These are phyloP conservation scores for Nothocercus julius DNA, from an alignment of 2,113 vertebrate species.

Conservation along the genomic window DNA sequence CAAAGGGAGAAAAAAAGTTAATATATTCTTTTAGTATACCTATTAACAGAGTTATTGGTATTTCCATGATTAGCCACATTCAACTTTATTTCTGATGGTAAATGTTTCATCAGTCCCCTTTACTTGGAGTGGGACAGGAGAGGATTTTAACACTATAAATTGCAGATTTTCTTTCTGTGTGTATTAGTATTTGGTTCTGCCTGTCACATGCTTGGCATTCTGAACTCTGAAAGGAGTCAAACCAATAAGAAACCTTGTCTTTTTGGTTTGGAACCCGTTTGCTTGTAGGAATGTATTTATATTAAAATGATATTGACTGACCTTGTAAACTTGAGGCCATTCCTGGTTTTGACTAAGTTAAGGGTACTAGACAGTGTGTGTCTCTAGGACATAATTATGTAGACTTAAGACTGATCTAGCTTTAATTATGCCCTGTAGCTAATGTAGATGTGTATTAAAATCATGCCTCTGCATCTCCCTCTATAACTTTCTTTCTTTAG, in stretches of 20 bases:
- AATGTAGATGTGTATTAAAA: conserved; percentile 56
- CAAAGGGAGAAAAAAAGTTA: not conserved
- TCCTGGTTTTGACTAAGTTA: conserved; percentile 52
- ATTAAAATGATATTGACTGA: conserved; percentile 27
- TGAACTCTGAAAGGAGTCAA: not conserved
- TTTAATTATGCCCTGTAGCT: conserved; percentile 76
- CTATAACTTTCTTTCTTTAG: conserved; percentile 55
- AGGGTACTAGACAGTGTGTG: conserved; percentile 57
- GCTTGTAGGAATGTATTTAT: conserved; percentile 10
- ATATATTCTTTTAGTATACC: not conserved
- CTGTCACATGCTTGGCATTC: not conserved
- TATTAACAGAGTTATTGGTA: not conserved
- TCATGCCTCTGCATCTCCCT: conserved; percentile 51
- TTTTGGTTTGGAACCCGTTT: conserved; percentile 29
- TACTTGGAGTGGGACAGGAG: not conserved
- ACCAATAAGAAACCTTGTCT: not conserved
- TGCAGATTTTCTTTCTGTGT: not conserved
- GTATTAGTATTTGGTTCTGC: not conserved
- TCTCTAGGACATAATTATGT: conserved; percentile 75
- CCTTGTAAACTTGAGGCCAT: conserved; percentile 23
- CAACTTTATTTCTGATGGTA: not conserved
- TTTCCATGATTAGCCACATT: not conserved
- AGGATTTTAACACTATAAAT: not conserved
- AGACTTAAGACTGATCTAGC: conserved; percentile 69
- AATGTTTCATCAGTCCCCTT: not conserved